These are phyloP conservation scores for Dicerorhinus sumatrensis DNA, from an alignment of 2,113 vertebrate genomes.

Conservation along the genomic window DNA sequence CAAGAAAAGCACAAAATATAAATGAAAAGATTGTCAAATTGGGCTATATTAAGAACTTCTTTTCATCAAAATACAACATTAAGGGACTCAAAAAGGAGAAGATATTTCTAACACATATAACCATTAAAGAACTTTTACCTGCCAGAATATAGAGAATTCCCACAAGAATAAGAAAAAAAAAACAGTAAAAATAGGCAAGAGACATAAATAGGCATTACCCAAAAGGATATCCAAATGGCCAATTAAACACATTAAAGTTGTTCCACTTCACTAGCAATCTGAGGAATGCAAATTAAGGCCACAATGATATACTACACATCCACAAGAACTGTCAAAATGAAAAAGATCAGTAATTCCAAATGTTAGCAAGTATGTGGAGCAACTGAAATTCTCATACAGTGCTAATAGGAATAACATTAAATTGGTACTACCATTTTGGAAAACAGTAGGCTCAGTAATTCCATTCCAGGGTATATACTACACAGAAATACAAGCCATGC, in stretches of 20 bases:
- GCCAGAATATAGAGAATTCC: neutral
- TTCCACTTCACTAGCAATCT: neutral
- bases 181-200: neutral
- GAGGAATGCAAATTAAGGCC: neutral
- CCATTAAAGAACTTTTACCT: neutral
- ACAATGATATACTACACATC: neutral
- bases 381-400: neutral
- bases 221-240: neutral
- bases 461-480: neutral
- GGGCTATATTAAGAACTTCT: neutral
- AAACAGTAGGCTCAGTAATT: neutral
- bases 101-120: neutral
- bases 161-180: neutral
- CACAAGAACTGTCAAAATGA: neutral
- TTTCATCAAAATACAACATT: slow-evolving; percentile 18
- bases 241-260: neutral
- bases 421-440: neutral
- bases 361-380: neutral
- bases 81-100: neutral
- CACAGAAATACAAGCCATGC: neutral
- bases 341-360: neutral
- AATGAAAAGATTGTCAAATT: neutral
- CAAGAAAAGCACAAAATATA: neutral
- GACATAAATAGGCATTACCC: neutral
- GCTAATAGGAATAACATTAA: too few relatives aligned